Evolutionary conservation across 2,113 vertebrate genomes (phyloP).

Genomic region (Podarcis muralis): DNA sequence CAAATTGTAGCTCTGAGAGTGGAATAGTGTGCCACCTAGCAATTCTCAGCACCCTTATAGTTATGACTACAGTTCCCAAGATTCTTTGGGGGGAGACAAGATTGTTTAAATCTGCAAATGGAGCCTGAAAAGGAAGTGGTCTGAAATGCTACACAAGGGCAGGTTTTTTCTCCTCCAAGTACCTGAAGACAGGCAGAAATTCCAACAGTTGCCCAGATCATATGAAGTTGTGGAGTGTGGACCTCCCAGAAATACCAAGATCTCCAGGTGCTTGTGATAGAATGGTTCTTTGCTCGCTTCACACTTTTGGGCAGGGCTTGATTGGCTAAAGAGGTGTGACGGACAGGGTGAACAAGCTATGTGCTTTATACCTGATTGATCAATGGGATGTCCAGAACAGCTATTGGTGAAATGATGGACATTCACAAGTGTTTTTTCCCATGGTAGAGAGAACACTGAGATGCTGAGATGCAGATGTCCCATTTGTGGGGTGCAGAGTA

Average conservation of each 20-base stretch:
- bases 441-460: background rate
- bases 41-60: too few relatives aligned
- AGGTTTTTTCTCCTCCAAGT: background rate
- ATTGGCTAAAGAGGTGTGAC: background rate
- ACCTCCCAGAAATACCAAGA: background rate
- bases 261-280: background rate
- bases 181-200: background rate
- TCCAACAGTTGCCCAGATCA: background rate
- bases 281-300: background rate
- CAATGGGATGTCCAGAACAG: background rate
- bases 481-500: too few relatives aligned
- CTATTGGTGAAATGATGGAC: background rate
- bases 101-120: too few relatives aligned
- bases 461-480: too few relatives aligned
- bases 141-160: background rate
- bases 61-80: too few relatives aligned
- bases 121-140: background rate
- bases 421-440: background rate
- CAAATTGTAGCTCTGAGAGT: too few relatives aligned
- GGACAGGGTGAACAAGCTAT: too few relatives aligned
- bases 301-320: too few relatives aligned
- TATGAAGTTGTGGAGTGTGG: background rate
- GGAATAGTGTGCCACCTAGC: too few relatives aligned
- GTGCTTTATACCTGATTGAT: too few relatives aligned
- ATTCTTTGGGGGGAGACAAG: too few relatives aligned